Evolutionary conservation across 2,888 invertebrate genomes (phyloP).

Genomic region (Leptopilina myrica): DNA sequence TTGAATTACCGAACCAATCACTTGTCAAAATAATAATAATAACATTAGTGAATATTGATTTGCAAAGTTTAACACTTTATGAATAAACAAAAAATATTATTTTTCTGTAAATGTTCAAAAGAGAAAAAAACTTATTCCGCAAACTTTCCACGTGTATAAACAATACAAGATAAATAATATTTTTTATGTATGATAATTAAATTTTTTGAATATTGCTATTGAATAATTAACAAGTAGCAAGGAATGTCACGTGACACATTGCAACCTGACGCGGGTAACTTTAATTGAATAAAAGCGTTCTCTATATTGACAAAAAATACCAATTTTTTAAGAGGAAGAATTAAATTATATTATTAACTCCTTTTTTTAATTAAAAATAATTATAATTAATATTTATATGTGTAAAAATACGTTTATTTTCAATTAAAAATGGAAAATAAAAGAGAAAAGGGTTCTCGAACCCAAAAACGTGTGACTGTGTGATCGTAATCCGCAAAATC

Average conservation of each 20-base stretch:
- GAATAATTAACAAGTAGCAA: conserved; percentile 4
- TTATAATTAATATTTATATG: neutral
- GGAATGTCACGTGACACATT: neutral
- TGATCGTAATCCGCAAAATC: neutral
- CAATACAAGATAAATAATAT: neutral
- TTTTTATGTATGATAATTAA: neutral
- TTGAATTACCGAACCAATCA: too few species aligned
- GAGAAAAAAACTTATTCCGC: too few species aligned
- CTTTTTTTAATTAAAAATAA: neutral
- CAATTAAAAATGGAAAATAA: neutral
- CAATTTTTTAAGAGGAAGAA: neutral
- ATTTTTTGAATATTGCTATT: conserved; percentile 20
- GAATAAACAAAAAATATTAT: too few species aligned
- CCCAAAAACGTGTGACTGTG: conserved; percentile 21
- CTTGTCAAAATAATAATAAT: too few species aligned
- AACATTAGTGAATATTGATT: too few species aligned
- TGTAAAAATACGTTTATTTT: neutral
- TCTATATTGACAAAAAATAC: neutral
- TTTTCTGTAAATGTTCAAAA: too few species aligned
- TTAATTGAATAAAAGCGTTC: neutral
- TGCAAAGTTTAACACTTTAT: too few species aligned
- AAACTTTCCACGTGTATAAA: too few species aligned
- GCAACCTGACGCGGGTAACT: neutral
- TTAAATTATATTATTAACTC: neutral
- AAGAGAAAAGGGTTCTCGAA: conserved; percentile 1